Evolutionary conservation across 2,113 vertebrate genomes (phyloP), one percentile per base, ranked within the genome.

Genomic region (Semicossyphus pulcher): DNA sequence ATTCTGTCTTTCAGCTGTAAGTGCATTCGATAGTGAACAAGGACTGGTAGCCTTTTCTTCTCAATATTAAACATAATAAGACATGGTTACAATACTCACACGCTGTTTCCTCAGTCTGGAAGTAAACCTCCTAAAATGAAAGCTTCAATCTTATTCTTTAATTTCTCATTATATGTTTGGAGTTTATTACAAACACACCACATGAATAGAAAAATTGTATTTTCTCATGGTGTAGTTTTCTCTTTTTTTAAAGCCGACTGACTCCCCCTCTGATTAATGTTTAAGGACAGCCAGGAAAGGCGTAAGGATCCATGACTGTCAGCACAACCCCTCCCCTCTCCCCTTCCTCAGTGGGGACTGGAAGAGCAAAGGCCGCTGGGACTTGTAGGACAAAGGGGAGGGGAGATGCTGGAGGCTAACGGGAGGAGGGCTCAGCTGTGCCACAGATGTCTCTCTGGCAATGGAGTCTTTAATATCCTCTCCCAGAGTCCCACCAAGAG

Each of bases 341-440:
- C 52, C 52, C 37, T 28, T 20, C 44, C 28, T 72, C 48, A 48
- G 5, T 15, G 29, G 70, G 41, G 45, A 79, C 53, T 65, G 67
- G 44, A 68, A 36, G 32, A 76, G 71, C 67, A 87, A 53, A 73
- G 78, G 52, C 76, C 65, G 61, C 52, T 84, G 81, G 78, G 84
- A 85, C 45, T 75, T 81, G 78, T 67, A 63, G 74, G 73, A 77
- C 69, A 70, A 61, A 60, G 45, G 57, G 66, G 69, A 32, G 57
- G 66, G 36, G 68, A 69, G 39, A 54, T 66, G 57, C 67, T 80
- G 51, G 39, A 72, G 76, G 60, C 41, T 71, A 65, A 72, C 53
- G 60, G 39, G 64, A 32, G 47, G 31, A 58, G 59, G 77, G 34
- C 68, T 81, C 78, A 78, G 73, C 78, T 76, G 76, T 49, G 31